phyloP scores from a whole-genome alignment of 1,140 invertebrate genomes.

The Heterodera carotae region DNA sequence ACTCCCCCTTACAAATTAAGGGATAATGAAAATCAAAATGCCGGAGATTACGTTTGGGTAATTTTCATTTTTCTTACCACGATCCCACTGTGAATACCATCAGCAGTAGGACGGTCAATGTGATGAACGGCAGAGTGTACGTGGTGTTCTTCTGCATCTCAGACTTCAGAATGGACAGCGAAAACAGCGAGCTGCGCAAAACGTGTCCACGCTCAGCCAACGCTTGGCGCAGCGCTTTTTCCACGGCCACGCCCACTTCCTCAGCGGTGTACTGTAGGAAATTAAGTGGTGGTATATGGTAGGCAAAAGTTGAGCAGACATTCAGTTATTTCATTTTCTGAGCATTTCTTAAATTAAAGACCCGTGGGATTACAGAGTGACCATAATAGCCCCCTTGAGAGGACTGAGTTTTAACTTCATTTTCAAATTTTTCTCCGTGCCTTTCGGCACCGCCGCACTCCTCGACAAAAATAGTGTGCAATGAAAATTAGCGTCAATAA shows the following conservation, averaged over 20 bases:
- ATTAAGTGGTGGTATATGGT: background rate
- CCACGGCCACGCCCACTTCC: constrained; percentile 54
- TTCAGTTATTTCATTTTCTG: no score
- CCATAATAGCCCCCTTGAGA: no score
- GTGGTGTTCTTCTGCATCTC: constrained; percentile 65
- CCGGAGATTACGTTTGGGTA: no score
- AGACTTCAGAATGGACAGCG: constrained; percentile 59
- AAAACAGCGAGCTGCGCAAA: constrained; percentile 56
- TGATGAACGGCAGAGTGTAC: constrained; percentile 63
- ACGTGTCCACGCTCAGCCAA: constrained; percentile 37
- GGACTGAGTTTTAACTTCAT: no score
- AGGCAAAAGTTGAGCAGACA: no score
- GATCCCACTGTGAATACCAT: constrained; percentile 61
- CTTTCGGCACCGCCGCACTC: no score
- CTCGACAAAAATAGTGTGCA: no score
- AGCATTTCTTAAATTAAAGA: no score
- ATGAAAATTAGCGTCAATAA: background rate
- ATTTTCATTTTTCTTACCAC: constrained; percentile 51
- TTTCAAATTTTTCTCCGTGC: no score
- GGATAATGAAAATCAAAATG: constrained; percentile 7
- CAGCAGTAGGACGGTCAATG: constrained; percentile 58
- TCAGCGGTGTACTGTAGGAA: constrained; percentile 54
- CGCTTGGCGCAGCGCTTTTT: constrained; percentile 45
- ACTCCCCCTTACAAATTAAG: no score
- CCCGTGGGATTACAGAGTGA: no score